Evolutionary conservation across 2,797 vertebrate genomes (phyloP), one percentile per base, ranked within the genome.

Genomic region (Tolypeutes matacus): DNA sequence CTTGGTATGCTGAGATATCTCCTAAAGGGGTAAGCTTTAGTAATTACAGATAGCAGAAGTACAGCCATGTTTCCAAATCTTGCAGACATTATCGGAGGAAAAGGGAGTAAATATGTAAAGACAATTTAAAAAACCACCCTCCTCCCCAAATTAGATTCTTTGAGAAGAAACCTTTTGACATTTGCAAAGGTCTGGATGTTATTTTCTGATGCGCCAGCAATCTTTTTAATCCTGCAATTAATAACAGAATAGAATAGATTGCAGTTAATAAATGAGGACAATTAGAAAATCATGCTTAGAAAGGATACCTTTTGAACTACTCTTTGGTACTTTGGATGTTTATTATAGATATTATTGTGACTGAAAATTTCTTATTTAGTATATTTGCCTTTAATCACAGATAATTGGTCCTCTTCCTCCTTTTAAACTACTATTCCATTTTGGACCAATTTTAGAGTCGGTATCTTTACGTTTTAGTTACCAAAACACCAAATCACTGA

Each of bases 161-260:
- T 69, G 46, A 49, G 70, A 94, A 36, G 34, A 87, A 96, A 96
- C 76, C 93, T 96, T 97, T 96, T 97, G 97, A 94, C 95, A 81
- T 87, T 86, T 93, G 82, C 64, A 97, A 97, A 98, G 77, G 64
- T 77, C 53, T 96, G 76, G 91, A 85, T 96, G 92, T 96, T 97
- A 95, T 97, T 98, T 98, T 98, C 82, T 97, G 91, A 94, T 96
- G 89, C 15, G 53, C 92, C 96, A 97, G 88, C 95, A 96, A 88
- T 94, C 77, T 91, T 97, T 92, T 92, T 81, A 95, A 94, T 96
- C 49, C 90, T 91, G 34, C 96, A 95, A 96, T 95, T 93, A 97
- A 95, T 85, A 95, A 78, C 87, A 75, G 83, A 92, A n/a, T 65
- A 76, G 93, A 96, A 60, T 89, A 95, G 95, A 67, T 23, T 91